Percentiles rank a stretch among this genome's conserved stretches.
Evolutionary conservation across 2,888 invertebrate species (phyloP).

Genomic region (Proisotoma minuta): DNA sequence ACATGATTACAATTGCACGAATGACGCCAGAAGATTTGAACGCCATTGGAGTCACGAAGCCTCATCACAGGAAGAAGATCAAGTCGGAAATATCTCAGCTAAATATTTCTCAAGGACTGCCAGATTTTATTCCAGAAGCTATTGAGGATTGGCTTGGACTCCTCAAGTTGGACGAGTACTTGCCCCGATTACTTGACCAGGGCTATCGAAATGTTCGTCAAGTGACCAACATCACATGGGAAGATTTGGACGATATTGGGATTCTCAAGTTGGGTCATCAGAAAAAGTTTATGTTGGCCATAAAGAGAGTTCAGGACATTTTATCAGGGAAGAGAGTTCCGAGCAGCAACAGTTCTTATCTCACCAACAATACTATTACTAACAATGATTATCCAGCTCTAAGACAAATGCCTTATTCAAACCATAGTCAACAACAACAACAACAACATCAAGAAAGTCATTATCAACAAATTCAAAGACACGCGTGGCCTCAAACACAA

Average conservation of each 20-base stretch:
- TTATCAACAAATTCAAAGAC: background rate
- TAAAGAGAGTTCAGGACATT: conserved; percentile 91
- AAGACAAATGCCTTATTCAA: background rate
- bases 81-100: conserved; percentile 94
- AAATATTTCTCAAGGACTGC: conserved; percentile 88
- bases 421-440: background rate
- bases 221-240: conserved; percentile 91
- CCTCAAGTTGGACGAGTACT: conserved; percentile 86
- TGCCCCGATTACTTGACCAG: conserved; percentile 81
- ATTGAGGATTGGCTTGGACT: conserved; percentile 91
- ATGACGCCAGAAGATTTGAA: conserved; percentile 91
- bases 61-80: conserved; percentile 89
- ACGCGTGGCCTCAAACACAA: background rate
- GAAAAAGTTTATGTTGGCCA: conserved; percentile 94
- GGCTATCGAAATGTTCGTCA: conserved; percentile 77
- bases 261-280: conserved; percentile 92
- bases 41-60: conserved; percentile 82
- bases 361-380: background rate
- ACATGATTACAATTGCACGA: conserved; percentile 87
- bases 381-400: conserved; percentile 25
- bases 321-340: conserved; percentile 68
- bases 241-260: conserved; percentile 96
- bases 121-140: conserved; percentile 74
- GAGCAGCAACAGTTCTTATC: background rate
- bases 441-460: background rate